phyloP scores from a whole-genome alignment of 2,113 vertebrate species.

The Falcunculus frontatus region DNA sequence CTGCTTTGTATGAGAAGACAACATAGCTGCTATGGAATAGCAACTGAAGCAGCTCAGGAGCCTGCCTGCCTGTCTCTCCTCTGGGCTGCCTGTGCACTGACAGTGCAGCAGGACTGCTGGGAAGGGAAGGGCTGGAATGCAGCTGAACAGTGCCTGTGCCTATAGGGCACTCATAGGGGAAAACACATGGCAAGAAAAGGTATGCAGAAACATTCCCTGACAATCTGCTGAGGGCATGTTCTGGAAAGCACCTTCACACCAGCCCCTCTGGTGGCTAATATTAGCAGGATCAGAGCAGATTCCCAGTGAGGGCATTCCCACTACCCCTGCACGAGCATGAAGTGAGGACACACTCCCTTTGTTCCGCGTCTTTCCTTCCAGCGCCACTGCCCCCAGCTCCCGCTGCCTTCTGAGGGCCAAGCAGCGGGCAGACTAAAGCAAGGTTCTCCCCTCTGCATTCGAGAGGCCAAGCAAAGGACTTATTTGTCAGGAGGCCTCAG shows the following conservation, averaged over 20 bases:
- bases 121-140: background rate
- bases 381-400: background rate
- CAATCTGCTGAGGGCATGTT: background rate
- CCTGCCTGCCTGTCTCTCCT: background rate
- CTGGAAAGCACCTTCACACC: background rate
- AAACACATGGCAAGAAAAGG: background rate
- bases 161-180: accelerated
- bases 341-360: background rate
- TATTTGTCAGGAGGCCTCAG: background rate
- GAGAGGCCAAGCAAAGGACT: background rate
- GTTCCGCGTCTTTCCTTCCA: background rate
- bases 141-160: background rate
- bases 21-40: background rate
- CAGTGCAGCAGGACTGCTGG: accelerated
- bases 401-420: background rate
- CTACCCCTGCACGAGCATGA: accelerated
- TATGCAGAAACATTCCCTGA: background rate
- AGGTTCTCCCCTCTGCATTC: background rate
- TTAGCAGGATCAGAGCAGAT: background rate
- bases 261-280: background rate
- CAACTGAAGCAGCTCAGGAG: background rate
- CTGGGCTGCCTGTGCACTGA: background rate
- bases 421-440: accelerated
- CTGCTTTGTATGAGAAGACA: background rate
- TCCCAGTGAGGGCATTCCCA: background rate